Evolutionary conservation across 2,797 vertebrate genomes (phyloP).

Genomic region (Dendrocincla fuliginosa): DNA sequence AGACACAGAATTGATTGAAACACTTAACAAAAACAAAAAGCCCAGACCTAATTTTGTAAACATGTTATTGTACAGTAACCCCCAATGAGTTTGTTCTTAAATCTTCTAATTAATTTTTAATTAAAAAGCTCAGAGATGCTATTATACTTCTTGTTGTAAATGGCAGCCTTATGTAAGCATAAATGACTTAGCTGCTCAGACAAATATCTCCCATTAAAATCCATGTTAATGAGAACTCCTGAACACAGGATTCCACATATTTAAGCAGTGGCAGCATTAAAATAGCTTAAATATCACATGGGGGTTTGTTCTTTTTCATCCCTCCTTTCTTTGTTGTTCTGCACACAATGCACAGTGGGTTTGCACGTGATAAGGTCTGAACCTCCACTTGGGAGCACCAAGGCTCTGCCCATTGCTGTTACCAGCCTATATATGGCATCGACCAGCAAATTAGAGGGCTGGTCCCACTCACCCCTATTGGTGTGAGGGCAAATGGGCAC

Average conservation of each 20-base stretch:
- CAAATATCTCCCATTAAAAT: slow-evolving; percentile 65
- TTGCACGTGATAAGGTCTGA: not conserved
- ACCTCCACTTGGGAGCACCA: not conserved
- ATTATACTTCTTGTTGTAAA: slow-evolving; percentile 71
- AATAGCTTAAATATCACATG: not conserved
- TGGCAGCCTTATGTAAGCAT: slow-evolving; percentile 64
- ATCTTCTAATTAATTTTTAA: slow-evolving; percentile 85
- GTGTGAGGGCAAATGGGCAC: not conserved
- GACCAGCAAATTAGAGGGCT: not conserved
- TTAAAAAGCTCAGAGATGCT: slow-evolving; percentile 81
- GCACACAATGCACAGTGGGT: not conserved
- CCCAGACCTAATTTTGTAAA: slow-evolving; percentile 77
- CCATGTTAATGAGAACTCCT: slow-evolving; percentile 34
- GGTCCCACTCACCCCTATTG: not conserved
- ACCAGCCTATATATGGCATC: not conserved
- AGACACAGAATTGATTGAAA: slow-evolving; percentile 80
- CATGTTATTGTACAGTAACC: slow-evolving; percentile 80
- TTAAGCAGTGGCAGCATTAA: not conserved
- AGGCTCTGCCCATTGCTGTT: not conserved
- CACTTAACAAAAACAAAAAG: slow-evolving; percentile 76
- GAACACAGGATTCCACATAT: not conserved
- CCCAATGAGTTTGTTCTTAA: slow-evolving; percentile 79
- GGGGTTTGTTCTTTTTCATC: not conserved
- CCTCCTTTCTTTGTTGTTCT: not conserved
- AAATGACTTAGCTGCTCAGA: slow-evolving; percentile 28